These are phyloP conservation scores for Clarias platycephalus DNA, from an alignment of 2,797 vertebrate species.

Conservation along the genomic window DNA sequence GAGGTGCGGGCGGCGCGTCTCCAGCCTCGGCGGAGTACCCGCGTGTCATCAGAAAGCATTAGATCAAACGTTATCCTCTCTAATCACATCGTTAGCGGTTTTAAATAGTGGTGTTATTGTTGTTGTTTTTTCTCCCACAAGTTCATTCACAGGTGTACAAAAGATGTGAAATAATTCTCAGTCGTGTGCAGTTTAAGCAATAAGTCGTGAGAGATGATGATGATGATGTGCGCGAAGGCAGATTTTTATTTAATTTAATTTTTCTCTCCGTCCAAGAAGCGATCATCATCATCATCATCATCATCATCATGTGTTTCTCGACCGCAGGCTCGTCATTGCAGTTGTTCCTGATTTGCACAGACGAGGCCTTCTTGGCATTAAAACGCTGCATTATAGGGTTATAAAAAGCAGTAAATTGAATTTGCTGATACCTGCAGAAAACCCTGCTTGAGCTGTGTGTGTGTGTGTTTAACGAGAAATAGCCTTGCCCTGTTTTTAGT, in stretches of 20 bases:
- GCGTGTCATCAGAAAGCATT: background rate
- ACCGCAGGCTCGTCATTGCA: background rate
- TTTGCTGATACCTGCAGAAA: constrained; percentile 31
- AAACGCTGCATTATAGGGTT: constrained; percentile 12
- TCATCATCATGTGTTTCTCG: background rate
- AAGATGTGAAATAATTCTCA: background rate
- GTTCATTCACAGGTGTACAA: background rate
- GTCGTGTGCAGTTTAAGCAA: background rate
- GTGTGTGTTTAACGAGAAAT: constrained; percentile 1
- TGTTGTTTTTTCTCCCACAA: too few relatives aligned
- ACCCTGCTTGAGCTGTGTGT: background rate
- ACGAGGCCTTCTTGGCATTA: constrained; percentile 17
- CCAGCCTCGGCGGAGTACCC: background rate
- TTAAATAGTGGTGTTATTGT: background rate
- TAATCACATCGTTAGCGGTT: background rate
- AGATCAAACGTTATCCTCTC: background rate
- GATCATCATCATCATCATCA: background rate
- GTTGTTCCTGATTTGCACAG: constrained; percentile 13
- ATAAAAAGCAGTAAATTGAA: constrained; percentile 6
- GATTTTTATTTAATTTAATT: too few relatives aligned
- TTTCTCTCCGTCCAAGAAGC: background rate
- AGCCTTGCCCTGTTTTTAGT: constrained; percentile 21
- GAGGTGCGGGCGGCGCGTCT: background rate
- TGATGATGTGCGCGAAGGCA: too few relatives aligned
- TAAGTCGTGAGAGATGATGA: too few relatives aligned